Percentiles rank a stretch among this genome's conserved stretches.
Conservation (phyloP, 2,797 vertebrate genomes). For the Potorous gilbertii region DNA sequence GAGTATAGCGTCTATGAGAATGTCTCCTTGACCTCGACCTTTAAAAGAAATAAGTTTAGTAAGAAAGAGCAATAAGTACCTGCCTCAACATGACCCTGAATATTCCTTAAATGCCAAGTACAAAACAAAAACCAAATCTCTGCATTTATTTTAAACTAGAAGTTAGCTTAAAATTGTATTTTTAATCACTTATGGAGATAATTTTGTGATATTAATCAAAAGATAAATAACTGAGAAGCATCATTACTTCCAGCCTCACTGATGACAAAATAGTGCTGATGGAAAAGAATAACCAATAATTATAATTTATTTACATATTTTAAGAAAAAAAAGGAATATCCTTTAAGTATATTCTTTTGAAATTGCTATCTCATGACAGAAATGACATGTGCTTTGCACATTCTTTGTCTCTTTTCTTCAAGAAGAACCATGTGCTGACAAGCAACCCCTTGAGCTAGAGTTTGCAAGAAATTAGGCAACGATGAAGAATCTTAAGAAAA, state of each 20-base stretch:
- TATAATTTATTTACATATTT: constrained; percentile 1
- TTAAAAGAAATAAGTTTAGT: constrained; percentile 69
- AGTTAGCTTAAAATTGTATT: not conserved
- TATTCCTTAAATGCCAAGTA: not conserved
- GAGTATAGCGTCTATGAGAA: constrained; percentile 91
- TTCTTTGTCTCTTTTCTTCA: not conserved
- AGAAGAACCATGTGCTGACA: not conserved
- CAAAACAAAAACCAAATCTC: not conserved
- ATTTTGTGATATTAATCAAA: not conserved
- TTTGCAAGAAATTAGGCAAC: not conserved
- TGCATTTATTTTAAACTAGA: not conserved
- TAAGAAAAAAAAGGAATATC: not conserved
- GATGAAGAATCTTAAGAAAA: not conserved
- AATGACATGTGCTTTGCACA: not conserved
- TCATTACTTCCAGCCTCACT: not conserved
- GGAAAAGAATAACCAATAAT: not conserved
- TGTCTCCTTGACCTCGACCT: constrained; percentile 93
- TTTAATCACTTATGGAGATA: not conserved
- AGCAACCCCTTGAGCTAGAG: not conserved
- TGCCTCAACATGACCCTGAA: not conserved
- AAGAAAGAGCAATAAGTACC: not conserved
- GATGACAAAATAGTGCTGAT: not conserved
- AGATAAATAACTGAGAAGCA: not conserved
- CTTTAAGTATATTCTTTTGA: not conserved
- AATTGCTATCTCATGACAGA: not conserved